Evolutionary conservation across 2,888 invertebrate genomes (phyloP).

Genomic region (Calameuta pallipes): DNA sequence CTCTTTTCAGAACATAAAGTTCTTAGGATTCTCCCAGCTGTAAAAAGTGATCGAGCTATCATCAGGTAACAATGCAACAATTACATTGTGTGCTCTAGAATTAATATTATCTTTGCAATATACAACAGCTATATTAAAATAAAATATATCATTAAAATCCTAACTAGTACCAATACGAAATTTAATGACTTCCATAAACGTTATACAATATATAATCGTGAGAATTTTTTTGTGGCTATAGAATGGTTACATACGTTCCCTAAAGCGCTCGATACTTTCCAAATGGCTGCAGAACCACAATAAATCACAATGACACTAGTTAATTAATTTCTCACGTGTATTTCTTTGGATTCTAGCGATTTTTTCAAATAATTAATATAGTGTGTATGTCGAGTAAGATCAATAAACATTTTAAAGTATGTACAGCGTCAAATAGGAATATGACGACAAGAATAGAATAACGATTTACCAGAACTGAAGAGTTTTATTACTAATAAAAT

Average conservation of each 20-base stretch:
- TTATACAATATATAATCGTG: neutral
- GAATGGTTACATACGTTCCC: neutral
- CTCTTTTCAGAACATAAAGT: conserved; percentile 37
- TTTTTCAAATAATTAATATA: neutral
- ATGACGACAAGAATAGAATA: neutral
- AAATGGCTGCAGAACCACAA: neutral
- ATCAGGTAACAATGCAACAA: neutral
- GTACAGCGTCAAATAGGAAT: neutral
- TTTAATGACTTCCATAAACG: neutral
- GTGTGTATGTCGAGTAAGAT: neutral
- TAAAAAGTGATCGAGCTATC: neutral
- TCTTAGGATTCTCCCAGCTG: conserved; percentile 10
- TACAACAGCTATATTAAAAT: neutral
- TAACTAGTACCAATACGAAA: neutral
- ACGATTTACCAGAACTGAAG: conserved; percentile 30
- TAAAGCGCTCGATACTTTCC: neutral
- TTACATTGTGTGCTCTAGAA: neutral
- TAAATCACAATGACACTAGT: neutral
- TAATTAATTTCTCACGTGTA: neutral
- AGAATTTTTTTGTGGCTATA: neutral
- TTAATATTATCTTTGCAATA: neutral
- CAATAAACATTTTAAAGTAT: neutral
- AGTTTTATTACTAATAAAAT: conserved; percentile 36
- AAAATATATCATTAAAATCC: neutral
- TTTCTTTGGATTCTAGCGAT: neutral